phyloP scores from a whole-genome alignment of 2,113 vertebrate species.

The Pterocles gutturalis region DNA sequence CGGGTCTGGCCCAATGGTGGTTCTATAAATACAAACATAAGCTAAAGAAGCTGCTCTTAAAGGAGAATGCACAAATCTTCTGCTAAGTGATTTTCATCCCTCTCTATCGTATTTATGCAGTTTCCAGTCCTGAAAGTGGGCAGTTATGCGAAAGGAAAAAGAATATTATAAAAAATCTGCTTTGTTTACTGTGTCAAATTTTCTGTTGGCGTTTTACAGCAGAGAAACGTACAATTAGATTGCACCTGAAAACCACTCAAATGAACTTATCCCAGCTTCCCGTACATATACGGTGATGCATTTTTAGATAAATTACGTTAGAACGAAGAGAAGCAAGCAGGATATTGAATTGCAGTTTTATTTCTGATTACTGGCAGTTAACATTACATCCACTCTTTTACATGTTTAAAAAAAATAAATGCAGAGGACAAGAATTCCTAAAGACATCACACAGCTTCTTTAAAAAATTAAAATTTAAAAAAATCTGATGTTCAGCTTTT shows the following conservation, averaged over 20 bases:
- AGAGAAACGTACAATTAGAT: background rate
- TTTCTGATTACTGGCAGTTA: background rate
- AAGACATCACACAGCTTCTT: background rate
- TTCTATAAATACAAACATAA: conserved; percentile 68
- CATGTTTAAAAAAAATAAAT: background rate
- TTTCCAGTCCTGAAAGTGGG: conserved; percentile 20
- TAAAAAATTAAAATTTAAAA: background rate
- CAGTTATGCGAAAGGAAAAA: background rate
- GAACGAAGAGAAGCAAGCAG: conserved; percentile 12
- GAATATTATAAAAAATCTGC: background rate
- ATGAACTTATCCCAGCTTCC: background rate
- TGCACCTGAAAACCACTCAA: background rate
- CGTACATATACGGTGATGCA: background rate
- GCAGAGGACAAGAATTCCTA: background rate
- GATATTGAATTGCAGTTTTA: background rate
- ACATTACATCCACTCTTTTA: background rate
- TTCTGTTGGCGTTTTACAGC: conserved; percentile 30
- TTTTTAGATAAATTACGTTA: conserved; percentile 14
- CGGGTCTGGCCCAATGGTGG: conserved; percentile 21
- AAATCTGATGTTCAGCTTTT: background rate
- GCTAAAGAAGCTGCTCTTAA: conserved; percentile 31
- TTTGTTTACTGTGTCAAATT: conserved; percentile 17
- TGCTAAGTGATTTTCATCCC: conserved; percentile 37
- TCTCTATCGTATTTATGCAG: conserved; percentile 28
- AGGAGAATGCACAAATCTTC: background rate